Evolutionary conservation across 2,113 vertebrate species (phyloP).

Genomic region (Alectura lathami): DNA sequence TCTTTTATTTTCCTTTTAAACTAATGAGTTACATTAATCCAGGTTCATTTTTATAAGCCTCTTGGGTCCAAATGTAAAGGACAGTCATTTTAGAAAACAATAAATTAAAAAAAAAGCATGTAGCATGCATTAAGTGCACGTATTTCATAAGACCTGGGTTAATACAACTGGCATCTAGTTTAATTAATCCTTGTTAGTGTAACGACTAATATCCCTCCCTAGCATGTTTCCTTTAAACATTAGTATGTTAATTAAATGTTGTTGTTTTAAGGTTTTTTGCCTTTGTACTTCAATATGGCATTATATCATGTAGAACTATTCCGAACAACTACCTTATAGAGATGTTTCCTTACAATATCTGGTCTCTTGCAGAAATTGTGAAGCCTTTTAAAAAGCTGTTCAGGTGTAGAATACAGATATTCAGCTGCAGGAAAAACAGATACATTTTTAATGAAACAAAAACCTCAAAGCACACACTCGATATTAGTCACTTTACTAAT

Average conservation of each 20-base stretch:
- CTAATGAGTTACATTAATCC: constrained; percentile 87
- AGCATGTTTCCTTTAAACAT: constrained; percentile 85
- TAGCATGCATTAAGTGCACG: constrained; percentile 79
- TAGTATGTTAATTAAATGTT: constrained; percentile 85
- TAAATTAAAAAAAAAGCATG: constrained; percentile 82
- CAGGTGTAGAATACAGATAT: constrained; percentile 96
- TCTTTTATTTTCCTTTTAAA: constrained; percentile 84
- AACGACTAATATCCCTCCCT: constrained; percentile 83
- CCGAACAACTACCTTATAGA: constrained; percentile 85
- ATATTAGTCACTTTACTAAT: constrained; percentile 99
- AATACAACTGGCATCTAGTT: constrained; percentile 83
- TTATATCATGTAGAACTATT: constrained; percentile 72
- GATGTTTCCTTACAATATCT: constrained; percentile 83
- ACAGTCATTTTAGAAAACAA: constrained; percentile 85
- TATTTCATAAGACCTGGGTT: constrained; percentile 85
- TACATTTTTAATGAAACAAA: constrained; percentile 99
- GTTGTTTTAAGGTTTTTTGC: constrained; percentile 48
- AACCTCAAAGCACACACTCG: constrained; percentile 99
- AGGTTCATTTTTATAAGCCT: constrained; percentile 87
- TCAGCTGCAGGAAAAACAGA: constrained; percentile 92
- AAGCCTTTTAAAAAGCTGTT: constrained; percentile 92
- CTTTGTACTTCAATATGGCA: constrained; percentile 75
- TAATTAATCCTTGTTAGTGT: constrained; percentile 89
- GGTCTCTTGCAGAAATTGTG: constrained; percentile 90
- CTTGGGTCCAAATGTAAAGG: constrained; percentile 82